Percentiles rank a stretch among this genome's conserved stretches.
Evolutionary conservation across 2,797 vertebrate species (phyloP).

Genomic region (Phrynocephalus guinanensis): DNA sequence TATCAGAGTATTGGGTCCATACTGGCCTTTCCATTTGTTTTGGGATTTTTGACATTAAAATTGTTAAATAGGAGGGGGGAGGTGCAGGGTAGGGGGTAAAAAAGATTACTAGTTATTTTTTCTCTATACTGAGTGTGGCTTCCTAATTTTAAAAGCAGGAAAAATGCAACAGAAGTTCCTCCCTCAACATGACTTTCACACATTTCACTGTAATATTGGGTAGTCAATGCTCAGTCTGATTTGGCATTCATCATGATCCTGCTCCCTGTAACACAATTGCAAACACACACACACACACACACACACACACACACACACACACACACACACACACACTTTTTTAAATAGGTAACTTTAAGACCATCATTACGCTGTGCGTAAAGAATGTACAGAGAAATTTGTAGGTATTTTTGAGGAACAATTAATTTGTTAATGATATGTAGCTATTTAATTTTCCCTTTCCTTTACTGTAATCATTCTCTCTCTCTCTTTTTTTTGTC

Average conservation of each 20-base stretch:
- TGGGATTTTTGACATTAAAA: constrained; percentile 38
- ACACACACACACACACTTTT: constrained; percentile 69
- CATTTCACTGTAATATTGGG: constrained; percentile 87
- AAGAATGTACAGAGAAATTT: constrained; percentile 99
- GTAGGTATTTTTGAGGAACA: constrained; percentile 99
- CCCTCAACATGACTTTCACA: constrained; percentile 84
- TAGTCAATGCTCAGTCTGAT: constrained; percentile 82
- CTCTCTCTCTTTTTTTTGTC: constrained; percentile 62
- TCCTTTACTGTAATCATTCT: constrained; percentile 97
- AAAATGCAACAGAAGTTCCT: constrained; percentile 23
- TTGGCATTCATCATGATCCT: constrained; percentile 88
- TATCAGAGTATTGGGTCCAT: constrained; percentile 67
- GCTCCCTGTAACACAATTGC: constrained; percentile 91
- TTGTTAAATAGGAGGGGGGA: constrained; percentile 62
- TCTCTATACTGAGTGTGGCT: constrained; percentile 63
- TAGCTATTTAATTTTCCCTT: constrained; percentile 99
- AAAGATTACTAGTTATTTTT: constrained; percentile 48
- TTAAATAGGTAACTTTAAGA: constrained; percentile 99
- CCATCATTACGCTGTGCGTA: constrained; percentile 99
- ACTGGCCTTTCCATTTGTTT: constrained; percentile 58
- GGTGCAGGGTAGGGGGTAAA: constrained; percentile 50
- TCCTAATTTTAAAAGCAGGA: constrained; percentile 58
- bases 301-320: constrained; percentile 54
- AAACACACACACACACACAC: constrained; percentile 69
- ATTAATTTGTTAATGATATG: constrained; percentile 99